Conservation (phyloP, 2,888 invertebrate genomes). For the Noctua comes region DNA sequence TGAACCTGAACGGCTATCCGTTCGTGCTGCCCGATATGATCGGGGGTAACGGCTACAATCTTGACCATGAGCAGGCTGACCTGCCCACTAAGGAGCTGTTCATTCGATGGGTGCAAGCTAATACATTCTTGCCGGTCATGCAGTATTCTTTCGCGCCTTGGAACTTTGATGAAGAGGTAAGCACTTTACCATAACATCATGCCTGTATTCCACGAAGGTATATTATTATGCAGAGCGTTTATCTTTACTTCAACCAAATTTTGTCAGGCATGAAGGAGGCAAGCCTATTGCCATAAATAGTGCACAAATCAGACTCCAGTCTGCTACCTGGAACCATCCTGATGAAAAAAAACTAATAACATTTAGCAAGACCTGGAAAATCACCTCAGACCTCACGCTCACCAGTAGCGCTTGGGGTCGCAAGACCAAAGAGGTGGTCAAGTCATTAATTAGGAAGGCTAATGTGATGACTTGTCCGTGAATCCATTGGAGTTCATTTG, state of each 20-base stretch:
- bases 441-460: not conserved
- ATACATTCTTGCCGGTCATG: slow-evolving; percentile 94
- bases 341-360: not conserved
- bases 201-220: not conserved
- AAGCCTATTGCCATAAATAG: not conserved
- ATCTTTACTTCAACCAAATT: not conserved
- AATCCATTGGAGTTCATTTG: not conserved
- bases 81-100: slow-evolving; percentile 92
- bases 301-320: not conserved
- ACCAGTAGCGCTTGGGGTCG: not conserved
- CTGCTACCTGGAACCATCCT: not conserved
- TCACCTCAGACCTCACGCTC: not conserved
- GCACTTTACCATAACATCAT: not conserved
- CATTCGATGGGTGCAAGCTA: slow-evolving; percentile 95
- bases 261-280: not conserved
- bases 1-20: slow-evolving; percentile 92
- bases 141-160: slow-evolving; percentile 95
- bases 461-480: not conserved
- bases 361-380: not conserved
- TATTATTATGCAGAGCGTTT: not conserved
- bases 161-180: slow-evolving; percentile 92
- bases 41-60: slow-evolving; percentile 92
- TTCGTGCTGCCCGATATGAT: slow-evolving; percentile 95
- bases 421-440: not conserved
- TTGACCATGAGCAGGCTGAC: slow-evolving; percentile 84